phyloP scores from a whole-genome alignment of 2,113 vertebrate genomes.

The Ursus arctos region DNA sequence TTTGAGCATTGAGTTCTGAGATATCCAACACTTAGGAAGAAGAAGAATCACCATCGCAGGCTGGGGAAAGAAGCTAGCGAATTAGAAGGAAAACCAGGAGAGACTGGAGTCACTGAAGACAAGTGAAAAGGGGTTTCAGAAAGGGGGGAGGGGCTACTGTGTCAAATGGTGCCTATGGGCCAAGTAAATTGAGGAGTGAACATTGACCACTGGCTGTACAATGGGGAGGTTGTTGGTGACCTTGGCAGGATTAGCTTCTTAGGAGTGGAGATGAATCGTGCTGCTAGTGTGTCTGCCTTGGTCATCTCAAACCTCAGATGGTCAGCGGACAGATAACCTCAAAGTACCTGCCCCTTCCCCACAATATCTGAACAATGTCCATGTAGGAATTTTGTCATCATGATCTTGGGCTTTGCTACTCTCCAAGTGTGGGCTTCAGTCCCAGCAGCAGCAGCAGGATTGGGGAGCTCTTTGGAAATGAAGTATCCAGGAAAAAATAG shows the following conservation, averaged over 20 bases:
- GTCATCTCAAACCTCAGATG: not conserved
- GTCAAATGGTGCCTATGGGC: rapidly evolving
- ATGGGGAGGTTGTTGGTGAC: not conserved
- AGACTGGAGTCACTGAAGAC: not conserved
- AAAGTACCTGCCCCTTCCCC: not conserved
- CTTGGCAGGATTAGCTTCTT: not conserved
- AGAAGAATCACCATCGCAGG: not conserved
- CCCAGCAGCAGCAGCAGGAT: not conserved
- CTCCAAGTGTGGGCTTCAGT: not conserved
- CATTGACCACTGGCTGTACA: not conserved
- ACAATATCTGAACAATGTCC: not conserved
- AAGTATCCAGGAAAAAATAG: not conserved
- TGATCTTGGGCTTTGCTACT: not conserved
- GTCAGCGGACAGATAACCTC: not conserved
- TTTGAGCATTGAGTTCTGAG: not conserved
- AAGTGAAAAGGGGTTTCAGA: not conserved
- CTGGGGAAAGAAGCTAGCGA: not conserved
- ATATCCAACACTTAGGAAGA: not conserved
- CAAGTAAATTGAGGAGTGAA: not conserved
- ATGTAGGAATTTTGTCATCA: rapidly evolving
- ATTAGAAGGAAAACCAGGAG: not conserved
- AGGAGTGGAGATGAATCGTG: not conserved
- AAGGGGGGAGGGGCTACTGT: rapidly evolving
- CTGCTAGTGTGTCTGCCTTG: not conserved
- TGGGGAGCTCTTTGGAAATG: not conserved